These are phyloP conservation scores for Sander lucioperca DNA, from an alignment of 2,113 vertebrate genomes.

Conservation along the genomic window DNA sequence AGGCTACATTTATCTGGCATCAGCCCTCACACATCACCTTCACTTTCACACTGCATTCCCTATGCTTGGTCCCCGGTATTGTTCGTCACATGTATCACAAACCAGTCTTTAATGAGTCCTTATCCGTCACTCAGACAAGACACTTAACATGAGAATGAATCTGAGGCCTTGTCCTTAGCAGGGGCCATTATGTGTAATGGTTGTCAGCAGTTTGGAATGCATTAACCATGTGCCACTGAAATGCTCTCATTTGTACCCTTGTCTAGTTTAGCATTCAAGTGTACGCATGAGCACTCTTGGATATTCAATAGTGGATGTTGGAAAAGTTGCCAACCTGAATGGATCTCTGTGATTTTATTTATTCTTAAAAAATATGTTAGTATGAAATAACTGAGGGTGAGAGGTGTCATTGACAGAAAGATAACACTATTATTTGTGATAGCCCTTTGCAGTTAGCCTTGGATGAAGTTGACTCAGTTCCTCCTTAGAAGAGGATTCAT, in stretches of 20 bases:
- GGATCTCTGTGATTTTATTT: conserved; percentile 3
- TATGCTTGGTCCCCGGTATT: conserved; percentile 11
- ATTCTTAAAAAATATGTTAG: conserved; percentile 3
- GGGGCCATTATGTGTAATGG: conserved; percentile 64
- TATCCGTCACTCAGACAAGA: conserved; percentile 66
- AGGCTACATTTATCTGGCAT: conserved; percentile 21
- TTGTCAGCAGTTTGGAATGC: conserved; percentile 70
- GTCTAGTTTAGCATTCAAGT: conserved; percentile 35
- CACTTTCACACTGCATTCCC: background rate
- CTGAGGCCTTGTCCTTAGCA: conserved; percentile 63
- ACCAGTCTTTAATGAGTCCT: conserved; percentile 59
- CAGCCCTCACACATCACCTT: conserved; percentile 9
- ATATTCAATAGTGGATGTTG: conserved; percentile 25
- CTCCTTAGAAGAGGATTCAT: conserved; percentile 27
- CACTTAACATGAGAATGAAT: conserved; percentile 67
- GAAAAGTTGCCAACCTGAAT: conserved; percentile 1
- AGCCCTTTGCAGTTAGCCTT: conserved; percentile 28
- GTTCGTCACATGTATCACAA: conserved; percentile 58
- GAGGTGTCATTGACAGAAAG: conserved; percentile 27
- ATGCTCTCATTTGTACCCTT: conserved; percentile 48
- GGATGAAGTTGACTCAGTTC: conserved; percentile 19
- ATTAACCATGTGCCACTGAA: conserved; percentile 33
- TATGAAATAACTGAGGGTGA: conserved; percentile 22
- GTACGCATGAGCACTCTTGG: background rate
- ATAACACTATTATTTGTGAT: conserved; percentile 30